phyloP scores from a whole-genome alignment of 2,888 invertebrate species.

The Pseudococcus viburni region DNA sequence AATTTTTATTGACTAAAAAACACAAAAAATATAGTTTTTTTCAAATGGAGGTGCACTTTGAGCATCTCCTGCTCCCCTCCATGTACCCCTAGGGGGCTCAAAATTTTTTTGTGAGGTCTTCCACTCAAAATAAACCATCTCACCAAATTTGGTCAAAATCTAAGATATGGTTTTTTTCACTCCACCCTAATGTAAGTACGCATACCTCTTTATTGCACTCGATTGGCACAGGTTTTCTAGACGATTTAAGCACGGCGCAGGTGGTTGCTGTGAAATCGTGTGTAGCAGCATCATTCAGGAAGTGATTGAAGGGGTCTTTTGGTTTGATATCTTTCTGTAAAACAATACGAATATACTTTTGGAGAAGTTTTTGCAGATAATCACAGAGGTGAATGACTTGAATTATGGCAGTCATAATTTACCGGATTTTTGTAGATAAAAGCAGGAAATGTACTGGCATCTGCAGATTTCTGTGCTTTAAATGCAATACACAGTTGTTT shows the following conservation, averaged over 20 bases:
- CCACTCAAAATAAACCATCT: too few relatives aligned
- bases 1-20: too few relatives aligned
- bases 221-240: not conserved
- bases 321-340: constrained; percentile 9
- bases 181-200: too few relatives aligned
- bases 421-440: constrained; percentile 26
- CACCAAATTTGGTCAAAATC: too few relatives aligned
- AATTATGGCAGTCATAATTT: not conserved
- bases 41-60: too few relatives aligned
- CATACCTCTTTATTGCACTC: not conserved
- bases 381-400: not conserved
- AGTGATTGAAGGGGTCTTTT: not conserved
- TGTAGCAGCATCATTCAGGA: not conserved
- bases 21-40: too few relatives aligned
- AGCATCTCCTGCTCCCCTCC: too few relatives aligned
- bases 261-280: not conserved
- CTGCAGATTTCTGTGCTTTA: not conserved
- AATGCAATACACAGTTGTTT: constrained; percentile 8
- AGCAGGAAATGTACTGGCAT: not conserved
- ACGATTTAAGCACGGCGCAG: not conserved
- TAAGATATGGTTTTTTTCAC: too few relatives aligned
- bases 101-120: too few relatives aligned
- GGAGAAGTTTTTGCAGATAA: not conserved
- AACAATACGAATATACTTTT: not conserved
- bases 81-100: too few relatives aligned